Base-by-base conservation (phyloP, 2,888 invertebrate species). In the Meliscaeva auricollis region DNA sequence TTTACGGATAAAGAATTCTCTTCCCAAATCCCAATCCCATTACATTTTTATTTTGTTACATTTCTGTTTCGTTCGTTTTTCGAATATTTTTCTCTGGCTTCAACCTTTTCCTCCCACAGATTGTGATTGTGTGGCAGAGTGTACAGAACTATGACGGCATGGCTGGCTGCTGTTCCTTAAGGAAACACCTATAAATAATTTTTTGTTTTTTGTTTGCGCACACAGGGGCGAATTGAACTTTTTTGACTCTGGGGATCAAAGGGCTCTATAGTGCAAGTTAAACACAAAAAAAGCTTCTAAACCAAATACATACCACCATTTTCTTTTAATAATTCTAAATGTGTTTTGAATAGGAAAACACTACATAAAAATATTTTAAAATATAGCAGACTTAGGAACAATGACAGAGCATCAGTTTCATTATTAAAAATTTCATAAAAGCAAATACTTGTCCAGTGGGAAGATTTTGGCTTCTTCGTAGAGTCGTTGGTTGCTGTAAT, bases 151-250 rank as follows among this genome's bases (percentile, higher is more conserved):
- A 72, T 64, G 56, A 54, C 78, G 38, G 44, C 5, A 46, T 62
- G 48, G 17, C 44, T 74, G 44, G 22, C 17, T 46, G 15, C 44
- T 41, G 60, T 38, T 60, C 26, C 62, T 46, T 64, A 3, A 1
- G 7, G 30, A 64, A 64, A 64, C 64, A 64, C 64, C 64, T 64
- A 64, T 46, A 64, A 64, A 64, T 64, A 30, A 46, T 46, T 64
- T 62, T 64, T 26, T 2, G 20, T 20, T 2, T 17, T 46, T 22
- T 9, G 26, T 46, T 22, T 9, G 26, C 26, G 26, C 26, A 30
- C 1, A 9, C 64, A 64, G 64, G 30, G 64, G 4, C 44, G 46
- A 1, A 30, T 15, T 3, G n/a, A 8, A n/a, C 22, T n/a, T 8
- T 1, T 9, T 60, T n/a, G 41, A 22, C 60, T n/a, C 58, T 38